Base-by-base conservation (phyloP, 2,797 vertebrate genomes). In the Rachycentron canadum region DNA sequence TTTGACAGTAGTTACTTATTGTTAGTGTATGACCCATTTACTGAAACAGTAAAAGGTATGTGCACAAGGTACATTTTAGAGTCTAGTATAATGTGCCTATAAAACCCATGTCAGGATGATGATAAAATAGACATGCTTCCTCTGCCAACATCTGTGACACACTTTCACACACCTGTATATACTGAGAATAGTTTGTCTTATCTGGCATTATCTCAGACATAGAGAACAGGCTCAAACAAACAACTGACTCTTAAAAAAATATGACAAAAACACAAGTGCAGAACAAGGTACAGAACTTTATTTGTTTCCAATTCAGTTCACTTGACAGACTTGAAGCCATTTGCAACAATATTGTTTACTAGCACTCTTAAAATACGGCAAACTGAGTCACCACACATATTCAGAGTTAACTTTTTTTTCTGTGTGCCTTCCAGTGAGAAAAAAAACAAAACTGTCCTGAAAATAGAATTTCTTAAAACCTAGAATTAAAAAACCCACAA, bases 71-170 rank as follows among this genome's bases (percentile, higher is more conserved):
- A 43, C 43, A 25, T 63, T 53, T 68, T 58, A 17, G 28, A 50
- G 4, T 59, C 0, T 21, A 25, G 26, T 25, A 40, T 47, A 26
- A 57, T 36, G n/a, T 28, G 30, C 23, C 8, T 38, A 77, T 62
- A 57, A 76, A 74, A 75, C 36, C 26, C 23, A 70, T 79, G 43
- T 65, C 36, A 59, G 23, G 40, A 34, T 34, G 21, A 6, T 49
- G 67, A 89, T 78, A 56, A 88, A 85, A 84, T 41, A 81, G 61
- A 72, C 25, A 23, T 3, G 58, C 85, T 89, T 89, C 90, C 85
- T 85, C 66, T 36, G 38, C 13, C 4, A 69, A 87, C 88, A 89
- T 87, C 84, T 92, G 88, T 88, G 89, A 91, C 90, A 93, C 86
- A 91, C 78, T 89, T 90, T 65, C 67, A 64, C 67, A 84, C 91